A percentile compares a stretch with the other conserved stretches of the same genome.
Conservation (phyloP, 2,113 vertebrate genomes). For the Eolophus roseicapilla region DNA sequence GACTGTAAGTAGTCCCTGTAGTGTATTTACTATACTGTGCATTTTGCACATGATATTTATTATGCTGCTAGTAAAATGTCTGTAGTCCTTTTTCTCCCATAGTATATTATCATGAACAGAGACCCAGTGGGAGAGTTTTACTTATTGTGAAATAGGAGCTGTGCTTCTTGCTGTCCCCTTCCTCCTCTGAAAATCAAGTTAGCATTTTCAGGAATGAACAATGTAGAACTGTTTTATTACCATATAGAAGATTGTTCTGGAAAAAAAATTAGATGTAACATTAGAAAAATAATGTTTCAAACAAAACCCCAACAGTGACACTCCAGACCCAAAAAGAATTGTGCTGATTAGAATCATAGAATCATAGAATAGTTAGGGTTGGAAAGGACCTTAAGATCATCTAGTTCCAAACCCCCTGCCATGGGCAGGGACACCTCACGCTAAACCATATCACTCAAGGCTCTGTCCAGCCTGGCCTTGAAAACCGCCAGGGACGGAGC, state of each 20-base stretch:
- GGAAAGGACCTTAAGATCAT: no score
- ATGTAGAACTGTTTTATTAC: not conserved
- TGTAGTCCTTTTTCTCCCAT: not conserved
- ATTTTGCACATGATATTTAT: slow-evolving; percentile 54
- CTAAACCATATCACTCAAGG: no score
- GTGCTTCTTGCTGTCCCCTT: not conserved
- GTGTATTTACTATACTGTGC: slow-evolving; percentile 32
- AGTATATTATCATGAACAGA: slow-evolving; percentile 24
- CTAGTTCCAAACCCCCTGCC: no score
- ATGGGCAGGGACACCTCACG: no score
- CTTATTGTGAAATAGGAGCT: not conserved
- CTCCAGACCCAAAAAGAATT: not conserved
- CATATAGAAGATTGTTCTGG: not conserved
- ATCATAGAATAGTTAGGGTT: no score
- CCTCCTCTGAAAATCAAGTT: not conserved
- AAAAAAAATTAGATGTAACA: not conserved
- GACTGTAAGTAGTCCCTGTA: slow-evolving; percentile 7
- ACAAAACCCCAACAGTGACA: not conserved
- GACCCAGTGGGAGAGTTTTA: not conserved
- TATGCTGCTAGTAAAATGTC: not conserved
- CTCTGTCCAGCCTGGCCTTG: no score
- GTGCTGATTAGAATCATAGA: not conserved
- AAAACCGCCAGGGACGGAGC: no score
- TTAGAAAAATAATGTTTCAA: not conserved
- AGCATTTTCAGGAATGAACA: not conserved